These are phyloP conservation scores for Myripristis jacobus DNA, from an alignment of 2,797 vertebrate species.

Conservation along the genomic window DNA sequence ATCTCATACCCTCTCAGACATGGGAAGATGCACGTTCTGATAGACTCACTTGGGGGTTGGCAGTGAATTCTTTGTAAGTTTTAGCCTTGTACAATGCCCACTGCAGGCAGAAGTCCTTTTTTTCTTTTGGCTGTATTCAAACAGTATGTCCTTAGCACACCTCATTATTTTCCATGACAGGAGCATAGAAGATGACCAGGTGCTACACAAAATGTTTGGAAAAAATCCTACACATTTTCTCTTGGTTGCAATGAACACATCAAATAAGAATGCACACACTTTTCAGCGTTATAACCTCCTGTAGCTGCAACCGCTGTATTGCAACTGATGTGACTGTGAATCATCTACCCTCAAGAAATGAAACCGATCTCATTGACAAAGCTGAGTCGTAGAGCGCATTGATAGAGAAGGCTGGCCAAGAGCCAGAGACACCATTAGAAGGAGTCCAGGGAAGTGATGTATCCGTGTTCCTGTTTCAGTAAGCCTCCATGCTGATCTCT, in stretches of 20 bases:
- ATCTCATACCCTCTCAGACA: slow-evolving; percentile 22
- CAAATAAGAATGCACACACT: background rate
- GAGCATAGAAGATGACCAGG: background rate
- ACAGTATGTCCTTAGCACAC: background rate
- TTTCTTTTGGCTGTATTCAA: slow-evolving; percentile 1
- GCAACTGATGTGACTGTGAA: background rate
- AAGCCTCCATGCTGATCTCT: slow-evolving; percentile 42
- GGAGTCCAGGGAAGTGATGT: slow-evolving; percentile 29
- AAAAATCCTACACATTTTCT: background rate
- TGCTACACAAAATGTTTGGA: background rate
- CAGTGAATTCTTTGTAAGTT: slow-evolving; percentile 6
- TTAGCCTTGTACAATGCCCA: background rate
- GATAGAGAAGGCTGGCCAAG: slow-evolving; percentile 38
- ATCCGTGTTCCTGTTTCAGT: slow-evolving; percentile 26
- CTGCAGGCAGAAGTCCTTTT: background rate
- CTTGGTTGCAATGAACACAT: background rate
- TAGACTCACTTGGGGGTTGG: background rate
- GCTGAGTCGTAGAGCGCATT: slow-evolving; percentile 30
- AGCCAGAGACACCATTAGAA: slow-evolving; percentile 64
- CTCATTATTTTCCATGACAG: background rate
- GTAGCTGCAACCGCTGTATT: background rate
- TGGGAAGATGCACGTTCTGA: slow-evolving; percentile 24
- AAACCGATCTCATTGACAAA: slow-evolving; percentile 40
- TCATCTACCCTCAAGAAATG: slow-evolving; percentile 6
- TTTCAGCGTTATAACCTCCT: slow-evolving; percentile 14